Conservation (phyloP, 1,140 invertebrate species). For the Tribolium madens region DNA sequence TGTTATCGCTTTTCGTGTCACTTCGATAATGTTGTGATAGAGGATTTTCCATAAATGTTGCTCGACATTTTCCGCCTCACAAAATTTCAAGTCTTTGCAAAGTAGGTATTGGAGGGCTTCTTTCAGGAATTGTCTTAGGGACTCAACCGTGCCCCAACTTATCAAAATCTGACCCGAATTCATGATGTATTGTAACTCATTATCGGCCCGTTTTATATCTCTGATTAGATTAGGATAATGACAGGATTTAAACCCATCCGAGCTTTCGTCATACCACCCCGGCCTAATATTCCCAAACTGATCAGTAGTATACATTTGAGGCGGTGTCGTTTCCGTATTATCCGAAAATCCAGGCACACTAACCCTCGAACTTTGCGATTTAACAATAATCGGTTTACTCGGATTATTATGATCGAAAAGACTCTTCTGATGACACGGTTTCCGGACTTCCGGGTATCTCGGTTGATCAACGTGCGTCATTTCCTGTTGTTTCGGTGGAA, state of each 20-base stretch:
- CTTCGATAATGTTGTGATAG: slow-evolving; percentile 92
- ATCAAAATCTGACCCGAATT: slow-evolving; percentile 65
- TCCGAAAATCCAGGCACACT: slow-evolving; percentile 60
- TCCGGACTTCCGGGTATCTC: slow-evolving; percentile 42
- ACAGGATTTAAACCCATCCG: slow-evolving; percentile 68
- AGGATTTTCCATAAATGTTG: slow-evolving; percentile 92
- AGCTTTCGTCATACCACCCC: slow-evolving; percentile 70
- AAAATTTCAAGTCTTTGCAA: slow-evolving; percentile 87
- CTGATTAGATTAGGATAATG: slow-evolving; percentile 69
- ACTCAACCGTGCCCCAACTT: slow-evolving; percentile 69
- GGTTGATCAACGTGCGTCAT: slow-evolving; percentile 49
- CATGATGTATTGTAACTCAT: slow-evolving; percentile 70
- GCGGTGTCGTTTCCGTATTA: slow-evolving; percentile 53
- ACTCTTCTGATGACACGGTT: slow-evolving; percentile 66
- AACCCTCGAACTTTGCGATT: slow-evolving; percentile 66
- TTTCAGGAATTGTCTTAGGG: slow-evolving; percentile 73
- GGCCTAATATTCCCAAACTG: slow-evolving; percentile 68
- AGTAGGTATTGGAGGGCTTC: slow-evolving; percentile 80
- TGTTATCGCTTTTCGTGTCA: slow-evolving; percentile 74
- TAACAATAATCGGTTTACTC: slow-evolving; percentile 75
- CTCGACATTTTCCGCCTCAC: slow-evolving; percentile 89
- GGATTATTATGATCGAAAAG: slow-evolving; percentile 80
- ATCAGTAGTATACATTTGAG: slow-evolving; percentile 65
- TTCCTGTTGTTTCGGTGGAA: slow-evolving; percentile 51
- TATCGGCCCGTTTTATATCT: slow-evolving; percentile 71